Conservation (phyloP, 2,797 vertebrate species). For the Sibirionetta formosa region DNA sequence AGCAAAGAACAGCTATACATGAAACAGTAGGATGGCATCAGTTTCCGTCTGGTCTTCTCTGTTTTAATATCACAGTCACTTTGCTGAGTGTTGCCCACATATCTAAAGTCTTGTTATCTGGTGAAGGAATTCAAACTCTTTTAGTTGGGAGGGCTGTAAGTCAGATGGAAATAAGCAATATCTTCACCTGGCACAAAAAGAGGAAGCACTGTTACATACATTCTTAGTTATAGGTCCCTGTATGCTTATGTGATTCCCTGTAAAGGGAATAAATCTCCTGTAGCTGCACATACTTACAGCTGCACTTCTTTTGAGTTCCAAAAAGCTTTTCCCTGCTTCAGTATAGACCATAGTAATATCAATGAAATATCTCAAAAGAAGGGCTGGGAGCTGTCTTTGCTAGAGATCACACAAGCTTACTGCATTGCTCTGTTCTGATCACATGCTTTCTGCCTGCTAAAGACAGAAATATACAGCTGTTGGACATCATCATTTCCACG, state of each 20-base stretch:
- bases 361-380: not conserved
- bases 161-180: not conserved
- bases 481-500: not conserved
- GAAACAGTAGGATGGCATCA: not conserved
- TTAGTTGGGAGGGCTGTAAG: not conserved
- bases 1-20: not conserved
- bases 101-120: not conserved
- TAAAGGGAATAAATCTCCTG: not conserved
- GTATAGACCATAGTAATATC: not conserved
- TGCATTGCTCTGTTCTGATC: not conserved
- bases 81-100: not conserved
- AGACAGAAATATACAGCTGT: not conserved
- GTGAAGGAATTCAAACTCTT: not conserved
- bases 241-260: not conserved
- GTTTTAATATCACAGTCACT: not conserved
- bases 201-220: not conserved
- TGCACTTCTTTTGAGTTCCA: not conserved
- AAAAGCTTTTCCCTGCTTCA: not conserved
- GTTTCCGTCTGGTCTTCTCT: conserved; percentile 21
- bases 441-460: not conserved
- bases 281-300: conserved; percentile 18
- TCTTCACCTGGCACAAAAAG: conserved; percentile 59
- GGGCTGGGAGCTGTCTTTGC: not conserved
- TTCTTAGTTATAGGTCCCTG: not conserved
- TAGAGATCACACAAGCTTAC: not conserved